Base-by-base conservation (phyloP, 2,888 invertebrate genomes). In the Papilio demoleus region DNA sequence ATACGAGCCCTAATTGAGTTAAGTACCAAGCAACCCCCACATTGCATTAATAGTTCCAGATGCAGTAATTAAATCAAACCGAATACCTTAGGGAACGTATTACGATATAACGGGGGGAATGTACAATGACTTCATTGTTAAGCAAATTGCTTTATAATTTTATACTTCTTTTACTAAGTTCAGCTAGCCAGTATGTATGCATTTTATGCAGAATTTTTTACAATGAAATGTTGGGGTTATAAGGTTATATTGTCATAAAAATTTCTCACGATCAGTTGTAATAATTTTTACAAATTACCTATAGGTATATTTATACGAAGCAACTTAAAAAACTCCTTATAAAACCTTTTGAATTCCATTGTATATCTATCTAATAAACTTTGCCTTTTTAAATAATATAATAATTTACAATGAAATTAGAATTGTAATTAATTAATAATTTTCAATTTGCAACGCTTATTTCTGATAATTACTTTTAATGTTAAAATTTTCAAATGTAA, bases 21-120 rank as follows among this genome's bases (percentile, higher is more conserved):
- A 68, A 61, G 69, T 69, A 69, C 69, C 65, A 68, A 45, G 38
- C 69, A 65, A 65, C 65, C 68, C 59, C 68, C 65, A 53, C 65
- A 60, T 63, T 53, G 68, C 68, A 60, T 60, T 69, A 65, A 69
- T 65, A 53, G 65, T 53, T 42, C 60, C 59, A 65, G 53, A 60
- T 68, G 56, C 63, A 36, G 68, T 69, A 69, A 69, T 69, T 69
- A 69, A 69, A 69, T 69, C 68, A 65, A 53, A 59, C 60, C 59
- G 60, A 60, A 65, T 60, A 69, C 59, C 58, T 38, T 45, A 68
- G 64, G 59, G 64, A 61, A 59, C 53, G 56, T 24, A 58, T 68
- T 63, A 47, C 63, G 50, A 27, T 24, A 14, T 40, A 42, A 50
- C 4, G 47, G 34, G 45, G 40, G 68, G 59, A 19, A 50, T 58